phyloP scores from a whole-genome alignment of 2,797 vertebrate species.

The Uromys caudimaculatus region DNA sequence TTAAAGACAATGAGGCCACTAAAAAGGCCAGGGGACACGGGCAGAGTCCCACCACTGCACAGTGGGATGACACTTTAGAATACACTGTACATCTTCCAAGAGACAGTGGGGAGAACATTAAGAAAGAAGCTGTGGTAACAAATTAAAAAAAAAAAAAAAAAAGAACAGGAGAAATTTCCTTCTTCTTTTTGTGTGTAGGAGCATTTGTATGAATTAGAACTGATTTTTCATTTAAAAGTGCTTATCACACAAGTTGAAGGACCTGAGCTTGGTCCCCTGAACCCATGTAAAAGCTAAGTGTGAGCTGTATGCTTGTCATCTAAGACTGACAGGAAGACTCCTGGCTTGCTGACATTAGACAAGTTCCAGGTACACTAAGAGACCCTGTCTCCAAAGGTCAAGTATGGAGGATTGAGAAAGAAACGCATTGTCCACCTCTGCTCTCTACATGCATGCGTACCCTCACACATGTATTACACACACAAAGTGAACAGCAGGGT shows the following conservation, averaged over 20 bases:
- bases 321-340: not conserved
- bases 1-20: not conserved
- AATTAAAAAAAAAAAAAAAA: not conserved
- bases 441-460: not conserved
- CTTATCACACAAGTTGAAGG: not conserved
- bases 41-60: not conserved
- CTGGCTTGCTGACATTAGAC: not conserved
- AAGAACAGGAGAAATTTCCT: not conserved
- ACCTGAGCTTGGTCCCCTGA: not conserved
- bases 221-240: not conserved
- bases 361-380: not conserved
- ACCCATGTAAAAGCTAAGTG: not conserved
- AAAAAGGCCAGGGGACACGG: not conserved
- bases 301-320: not conserved
- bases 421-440: not conserved
- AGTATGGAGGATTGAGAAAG: not conserved
- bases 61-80: not conserved
- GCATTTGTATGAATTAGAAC: not conserved
- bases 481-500: not conserved
- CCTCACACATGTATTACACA: not conserved
- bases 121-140: not conserved
- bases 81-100: not conserved
- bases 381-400: not conserved
- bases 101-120: not conserved
- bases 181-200: not conserved